Conservation (phyloP, 2,888 invertebrate genomes). For the Odontothrips loti region DNA sequence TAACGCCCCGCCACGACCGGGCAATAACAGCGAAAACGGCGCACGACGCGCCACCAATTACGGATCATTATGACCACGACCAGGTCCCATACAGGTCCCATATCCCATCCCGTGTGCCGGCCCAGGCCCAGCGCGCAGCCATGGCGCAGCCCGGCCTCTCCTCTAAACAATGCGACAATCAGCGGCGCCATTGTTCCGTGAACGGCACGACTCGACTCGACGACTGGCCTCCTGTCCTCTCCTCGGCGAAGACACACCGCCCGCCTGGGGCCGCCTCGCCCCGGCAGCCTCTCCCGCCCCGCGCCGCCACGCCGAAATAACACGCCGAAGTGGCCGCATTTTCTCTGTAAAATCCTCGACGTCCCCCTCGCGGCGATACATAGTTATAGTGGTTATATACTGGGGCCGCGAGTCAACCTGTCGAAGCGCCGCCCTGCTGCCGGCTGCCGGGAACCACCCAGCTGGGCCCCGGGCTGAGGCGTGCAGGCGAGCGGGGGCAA, state of each 20-base stretch:
- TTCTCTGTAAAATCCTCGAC: too few species aligned
- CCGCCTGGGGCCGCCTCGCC: background rate
- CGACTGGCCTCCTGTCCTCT: background rate
- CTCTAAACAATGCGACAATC: background rate
- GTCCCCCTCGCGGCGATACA: too few species aligned
- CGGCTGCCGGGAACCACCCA: background rate
- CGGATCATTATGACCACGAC: too few species aligned
- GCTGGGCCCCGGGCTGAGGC: background rate
- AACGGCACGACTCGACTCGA: background rate
- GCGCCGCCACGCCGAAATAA: too few species aligned
- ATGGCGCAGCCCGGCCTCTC: background rate
- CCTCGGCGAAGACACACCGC: background rate
- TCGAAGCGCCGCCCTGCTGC: background rate
- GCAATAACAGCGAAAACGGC: background rate
- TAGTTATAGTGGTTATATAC: too few species aligned
- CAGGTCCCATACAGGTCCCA: too few species aligned
- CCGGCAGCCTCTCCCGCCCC: background rate
- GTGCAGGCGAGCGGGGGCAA: background rate
- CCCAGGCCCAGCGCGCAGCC: background rate
- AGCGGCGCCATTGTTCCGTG: background rate
- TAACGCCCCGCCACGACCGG: background rate
- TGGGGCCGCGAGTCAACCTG: too few species aligned
- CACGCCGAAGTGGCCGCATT: too few species aligned
- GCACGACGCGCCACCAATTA: background rate
- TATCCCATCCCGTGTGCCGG: too few species aligned